These are phyloP conservation scores for Paracanthobrama guichenoti DNA, from an alignment of 2,113 vertebrate genomes.

Conservation along the genomic window DNA sequence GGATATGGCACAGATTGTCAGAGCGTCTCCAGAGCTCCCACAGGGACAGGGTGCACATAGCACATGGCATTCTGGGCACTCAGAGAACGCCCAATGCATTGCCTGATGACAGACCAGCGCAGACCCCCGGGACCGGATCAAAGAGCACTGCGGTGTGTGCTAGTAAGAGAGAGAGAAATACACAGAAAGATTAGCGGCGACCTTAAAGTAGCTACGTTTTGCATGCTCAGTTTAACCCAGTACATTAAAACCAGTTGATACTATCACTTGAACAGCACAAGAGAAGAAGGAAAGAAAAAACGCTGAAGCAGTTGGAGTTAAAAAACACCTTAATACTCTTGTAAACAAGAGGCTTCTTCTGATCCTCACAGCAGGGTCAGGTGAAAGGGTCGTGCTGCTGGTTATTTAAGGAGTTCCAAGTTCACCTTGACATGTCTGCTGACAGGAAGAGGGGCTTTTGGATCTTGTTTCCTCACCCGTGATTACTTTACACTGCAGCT, in stretches of 20 bases:
- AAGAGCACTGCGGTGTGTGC: slow-evolving; percentile 46
- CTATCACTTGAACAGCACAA: slow-evolving; percentile 41
- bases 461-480: slow-evolving; percentile 72
- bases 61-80: slow-evolving; percentile 59
- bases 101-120: slow-evolving; percentile 60
- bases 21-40: slow-evolving; percentile 41
- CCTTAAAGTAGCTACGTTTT: background rate
- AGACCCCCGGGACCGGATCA: slow-evolving; percentile 56
- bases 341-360: slow-evolving; percentile 68
- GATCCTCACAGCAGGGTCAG: slow-evolving; percentile 62
- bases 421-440: slow-evolving; percentile 78
- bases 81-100: slow-evolving; percentile 50
- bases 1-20: slow-evolving; percentile 45
- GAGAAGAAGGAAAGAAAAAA: slow-evolving; percentile 12
- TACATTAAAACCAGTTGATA: slow-evolving; percentile 54
- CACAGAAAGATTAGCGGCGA: slow-evolving; percentile 35
- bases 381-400: slow-evolving; percentile 58
- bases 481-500: slow-evolving; percentile 75
- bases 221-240: slow-evolving; percentile 45
- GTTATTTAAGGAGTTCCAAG: slow-evolving; percentile 78
- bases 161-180: slow-evolving; percentile 35
- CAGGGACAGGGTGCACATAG: slow-evolving; percentile 31
- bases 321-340: slow-evolving; percentile 56
- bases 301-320: slow-evolving; percentile 45
- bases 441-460: slow-evolving; percentile 73